phyloP scores from a whole-genome alignment of 1,140 invertebrate species.

The Aphis craccivora region DNA sequence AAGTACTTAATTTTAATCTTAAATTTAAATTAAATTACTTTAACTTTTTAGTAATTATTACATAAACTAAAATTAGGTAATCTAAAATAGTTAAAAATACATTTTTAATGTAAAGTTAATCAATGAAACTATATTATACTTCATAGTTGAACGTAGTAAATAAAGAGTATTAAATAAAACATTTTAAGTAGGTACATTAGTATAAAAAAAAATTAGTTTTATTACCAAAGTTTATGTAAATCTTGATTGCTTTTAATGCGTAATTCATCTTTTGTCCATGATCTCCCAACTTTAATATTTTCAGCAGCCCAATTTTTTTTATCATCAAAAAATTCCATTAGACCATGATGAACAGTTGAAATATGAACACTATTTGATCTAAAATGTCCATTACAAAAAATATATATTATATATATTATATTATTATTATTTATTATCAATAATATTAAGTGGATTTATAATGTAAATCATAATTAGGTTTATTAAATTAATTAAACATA shows the following conservation, averaged over 20 bases:
- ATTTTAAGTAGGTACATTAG: not conserved
- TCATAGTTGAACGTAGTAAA: not conserved
- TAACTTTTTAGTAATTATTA: not conserved
- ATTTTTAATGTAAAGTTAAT: not conserved
- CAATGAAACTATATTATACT: not conserved
- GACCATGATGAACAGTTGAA: conserved; percentile 48
- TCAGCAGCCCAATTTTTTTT: conserved; percentile 83
- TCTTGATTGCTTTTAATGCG: conserved; percentile 95
- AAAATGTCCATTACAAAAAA: not conserved
- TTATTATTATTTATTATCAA: no score
- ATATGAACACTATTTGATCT: conserved; percentile 50
- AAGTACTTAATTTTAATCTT: no score
- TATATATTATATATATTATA: no score
- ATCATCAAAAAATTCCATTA: conserved; percentile 94
- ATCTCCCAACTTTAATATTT: conserved; percentile 83
- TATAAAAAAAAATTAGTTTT: not conserved
- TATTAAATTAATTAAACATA: not conserved
- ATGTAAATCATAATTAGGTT: not conserved
- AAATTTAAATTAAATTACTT: not conserved
- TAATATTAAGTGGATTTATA: not conserved
- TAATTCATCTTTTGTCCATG: conserved; percentile 91
- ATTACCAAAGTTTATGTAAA: conserved; percentile 96
- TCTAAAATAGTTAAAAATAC: not conserved
- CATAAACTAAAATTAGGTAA: not conserved
- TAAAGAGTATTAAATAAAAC: not conserved